Evolutionary conservation across 2,797 vertebrate species (phyloP).

Genomic region (Momotus momota): DNA sequence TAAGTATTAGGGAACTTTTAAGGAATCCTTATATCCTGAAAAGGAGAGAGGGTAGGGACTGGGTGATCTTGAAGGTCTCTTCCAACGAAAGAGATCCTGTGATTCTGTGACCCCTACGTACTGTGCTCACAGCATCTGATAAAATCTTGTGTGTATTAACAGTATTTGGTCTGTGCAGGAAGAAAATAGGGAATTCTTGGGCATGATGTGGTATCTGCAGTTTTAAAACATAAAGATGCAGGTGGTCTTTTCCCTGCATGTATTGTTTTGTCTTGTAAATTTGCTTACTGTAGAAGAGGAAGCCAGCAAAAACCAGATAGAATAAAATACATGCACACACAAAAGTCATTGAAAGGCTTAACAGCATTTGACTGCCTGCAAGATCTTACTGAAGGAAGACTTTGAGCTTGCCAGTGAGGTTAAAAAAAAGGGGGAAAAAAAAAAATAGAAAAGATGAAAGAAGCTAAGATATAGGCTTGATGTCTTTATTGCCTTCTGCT

Average conservation of each 20-base stretch:
- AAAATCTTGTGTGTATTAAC: neutral
- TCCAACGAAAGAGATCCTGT: no score
- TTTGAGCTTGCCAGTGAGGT: neutral
- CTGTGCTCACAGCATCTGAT: neutral
- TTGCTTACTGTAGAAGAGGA: neutral
- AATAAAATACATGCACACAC: neutral
- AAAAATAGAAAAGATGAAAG: neutral
- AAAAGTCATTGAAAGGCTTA: neutral
- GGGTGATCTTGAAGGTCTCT: no score
- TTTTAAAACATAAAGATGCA: neutral
- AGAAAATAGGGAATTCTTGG: neutral
- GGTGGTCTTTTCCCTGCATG: neutral
- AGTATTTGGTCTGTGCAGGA: neutral
- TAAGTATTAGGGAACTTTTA: neutral
- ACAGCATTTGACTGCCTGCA: neutral
- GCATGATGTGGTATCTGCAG: neutral
- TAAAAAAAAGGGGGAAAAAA: fast-evolving
- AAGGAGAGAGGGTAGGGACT: neutral
- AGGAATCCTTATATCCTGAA: neutral
- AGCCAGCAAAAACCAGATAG: neutral
- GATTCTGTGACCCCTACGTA: no score
- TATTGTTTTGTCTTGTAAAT: neutral
- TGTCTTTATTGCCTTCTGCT: conserved; percentile 13
- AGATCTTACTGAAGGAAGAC: neutral
- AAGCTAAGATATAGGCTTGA: neutral